These are phyloP conservation scores for Drosophila heteroneura DNA, from an alignment of 2,888 invertebrate species.

Conservation along the genomic window DNA sequence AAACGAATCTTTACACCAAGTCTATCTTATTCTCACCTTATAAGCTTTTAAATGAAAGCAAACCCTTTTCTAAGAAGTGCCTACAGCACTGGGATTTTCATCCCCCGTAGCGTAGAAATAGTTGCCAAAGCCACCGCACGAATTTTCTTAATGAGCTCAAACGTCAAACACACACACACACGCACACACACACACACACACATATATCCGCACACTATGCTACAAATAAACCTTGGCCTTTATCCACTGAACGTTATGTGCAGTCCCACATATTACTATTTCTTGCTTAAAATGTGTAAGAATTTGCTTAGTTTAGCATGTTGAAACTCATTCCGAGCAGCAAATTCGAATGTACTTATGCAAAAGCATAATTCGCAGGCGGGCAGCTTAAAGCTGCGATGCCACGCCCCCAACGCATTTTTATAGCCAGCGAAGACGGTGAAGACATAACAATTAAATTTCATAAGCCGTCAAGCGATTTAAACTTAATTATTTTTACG, in stretches of 20 bases:
- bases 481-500: slow-evolving; percentile 65
- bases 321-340: slow-evolving; percentile 41
- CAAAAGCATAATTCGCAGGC: slow-evolving; percentile 21
- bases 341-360: slow-evolving; percentile 41
- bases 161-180: slow-evolving; percentile 37
- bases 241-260: slow-evolving; percentile 49
- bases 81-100: slow-evolving; percentile 23
- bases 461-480: slow-evolving; percentile 64
- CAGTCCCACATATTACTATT: slow-evolving; percentile 46
- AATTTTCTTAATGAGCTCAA: slow-evolving; percentile 72
- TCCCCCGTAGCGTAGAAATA: slow-evolving; percentile 45
- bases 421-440: slow-evolving; percentile 7
- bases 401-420: slow-evolving; percentile 32
- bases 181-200: slow-evolving; percentile 4
- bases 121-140: slow-evolving; percentile 69
- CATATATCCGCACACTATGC: slow-evolving; percentile 5
- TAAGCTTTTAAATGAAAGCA: neutral
- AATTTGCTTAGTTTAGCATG: slow-evolving; percentile 60
- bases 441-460: slow-evolving; percentile 68
- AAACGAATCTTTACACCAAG: neutral
- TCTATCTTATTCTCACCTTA: neutral
- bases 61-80: neutral
- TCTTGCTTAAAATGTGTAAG: slow-evolving; percentile 57
- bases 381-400: slow-evolving; percentile 30
- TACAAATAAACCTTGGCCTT: slow-evolving; percentile 45